A percentile compares a stretch with the other conserved stretches of the same genome.
Conservation (phyloP, 2,113 vertebrate genomes). For the Poicephalus meyeri region DNA sequence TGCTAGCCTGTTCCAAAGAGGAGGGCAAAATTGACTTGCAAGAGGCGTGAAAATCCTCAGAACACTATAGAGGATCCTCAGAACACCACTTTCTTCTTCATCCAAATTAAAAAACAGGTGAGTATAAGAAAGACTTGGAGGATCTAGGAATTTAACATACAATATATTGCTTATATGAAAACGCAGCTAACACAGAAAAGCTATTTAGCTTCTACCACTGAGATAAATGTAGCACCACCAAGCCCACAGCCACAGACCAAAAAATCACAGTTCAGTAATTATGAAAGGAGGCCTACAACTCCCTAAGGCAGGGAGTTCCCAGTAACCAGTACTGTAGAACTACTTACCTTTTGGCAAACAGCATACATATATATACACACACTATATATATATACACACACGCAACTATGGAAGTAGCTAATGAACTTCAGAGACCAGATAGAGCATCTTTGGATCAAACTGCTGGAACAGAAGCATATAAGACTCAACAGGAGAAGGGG, state of each 20-base stretch:
- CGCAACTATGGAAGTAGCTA: not conserved
- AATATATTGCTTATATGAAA: not conserved
- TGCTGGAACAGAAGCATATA: not conserved
- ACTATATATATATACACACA: not conserved
- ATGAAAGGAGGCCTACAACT: not conserved
- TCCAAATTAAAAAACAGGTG: not conserved
- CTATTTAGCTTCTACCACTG: not conserved
- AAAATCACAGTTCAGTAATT: not conserved
- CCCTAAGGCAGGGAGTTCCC: not conserved
- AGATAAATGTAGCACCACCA: not conserved
- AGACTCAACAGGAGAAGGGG: not conserved
- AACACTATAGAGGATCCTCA: not conserved
- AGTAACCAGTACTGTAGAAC: not conserved
- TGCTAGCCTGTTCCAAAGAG: not conserved
- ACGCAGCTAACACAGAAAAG: not conserved
- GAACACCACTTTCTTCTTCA: not conserved
- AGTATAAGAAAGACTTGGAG: not conserved
- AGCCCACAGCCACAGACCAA: not conserved
- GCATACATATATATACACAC: not conserved
- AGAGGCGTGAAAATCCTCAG: not conserved
- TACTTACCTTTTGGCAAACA: not conserved
- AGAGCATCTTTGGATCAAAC: not conserved
- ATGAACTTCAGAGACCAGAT: not conserved
- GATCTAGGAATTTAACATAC: not conserved
- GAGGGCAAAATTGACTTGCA: not conserved